phyloP scores from a whole-genome alignment of 2,888 invertebrate species.

The Trimorus sp. region DNA sequence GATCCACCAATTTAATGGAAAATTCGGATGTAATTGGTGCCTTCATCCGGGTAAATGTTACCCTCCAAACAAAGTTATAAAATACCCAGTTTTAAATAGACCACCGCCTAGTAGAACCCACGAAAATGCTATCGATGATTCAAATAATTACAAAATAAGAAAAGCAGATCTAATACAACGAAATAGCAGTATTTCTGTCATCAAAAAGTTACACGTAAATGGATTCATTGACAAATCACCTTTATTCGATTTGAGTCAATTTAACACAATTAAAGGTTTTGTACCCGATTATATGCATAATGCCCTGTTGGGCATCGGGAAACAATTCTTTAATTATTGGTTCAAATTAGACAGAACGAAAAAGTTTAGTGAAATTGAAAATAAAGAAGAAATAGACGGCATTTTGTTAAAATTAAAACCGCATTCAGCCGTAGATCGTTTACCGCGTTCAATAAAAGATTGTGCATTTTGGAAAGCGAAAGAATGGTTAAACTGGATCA shows the following conservation, averaged over 20 bases:
- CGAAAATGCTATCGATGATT: slow-evolving; percentile 20
- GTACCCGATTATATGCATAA: slow-evolving; percentile 61
- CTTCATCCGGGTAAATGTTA: slow-evolving; percentile 11
- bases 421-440: not conserved
- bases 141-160: slow-evolving; percentile 23
- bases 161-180: slow-evolving; percentile 5
- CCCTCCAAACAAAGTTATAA: slow-evolving; percentile 15
- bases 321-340: slow-evolving; percentile 31
- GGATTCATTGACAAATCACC: not conserved
- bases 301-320: slow-evolving; percentile 42
- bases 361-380: not conserved
- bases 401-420: not conserved
- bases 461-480: not conserved
- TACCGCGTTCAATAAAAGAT: not conserved
- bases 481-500: not conserved
- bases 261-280: slow-evolving; percentile 51
- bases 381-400: not conserved
- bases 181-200: slow-evolving; percentile 15
- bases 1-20: slow-evolving; percentile 6
- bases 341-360: not conserved
- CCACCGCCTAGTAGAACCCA: slow-evolving; percentile 24
- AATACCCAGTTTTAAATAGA: slow-evolving; percentile 27
- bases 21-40: slow-evolving; percentile 13
- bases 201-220: slow-evolving; percentile 15
- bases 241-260: slow-evolving; percentile 21